A percentile compares a stretch with the other conserved stretches of the same genome.
Evolutionary conservation across 2,113 vertebrate genomes (phyloP).

Genomic region (Sporophila hypoxantha): DNA sequence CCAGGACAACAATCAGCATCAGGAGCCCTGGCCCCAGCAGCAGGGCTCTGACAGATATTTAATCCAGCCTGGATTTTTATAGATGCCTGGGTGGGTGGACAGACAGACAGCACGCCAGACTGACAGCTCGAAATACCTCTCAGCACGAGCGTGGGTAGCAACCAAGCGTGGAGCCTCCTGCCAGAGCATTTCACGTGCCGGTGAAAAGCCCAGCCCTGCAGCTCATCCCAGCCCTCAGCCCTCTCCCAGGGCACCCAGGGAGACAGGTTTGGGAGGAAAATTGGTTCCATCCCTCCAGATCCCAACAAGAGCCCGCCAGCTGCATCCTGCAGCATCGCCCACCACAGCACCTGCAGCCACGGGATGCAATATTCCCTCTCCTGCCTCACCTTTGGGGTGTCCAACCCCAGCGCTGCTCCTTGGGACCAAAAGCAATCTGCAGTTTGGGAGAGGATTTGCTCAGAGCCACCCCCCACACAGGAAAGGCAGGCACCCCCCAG

Average conservation of each 20-base stretch:
- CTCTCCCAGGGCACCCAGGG: not conserved
- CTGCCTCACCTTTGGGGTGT: not conserved
- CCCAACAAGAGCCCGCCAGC: not conserved
- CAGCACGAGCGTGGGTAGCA: not conserved
- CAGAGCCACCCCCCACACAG: accelerated
- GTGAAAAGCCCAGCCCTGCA: not conserved
- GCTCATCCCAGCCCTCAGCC: not conserved
- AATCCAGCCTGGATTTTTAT: not conserved
- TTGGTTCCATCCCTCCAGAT: not conserved
- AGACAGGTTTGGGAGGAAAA: not conserved
- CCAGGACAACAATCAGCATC: not conserved
- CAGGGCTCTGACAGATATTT: not conserved
- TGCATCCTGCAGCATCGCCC: not conserved
- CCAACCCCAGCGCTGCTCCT: not conserved
- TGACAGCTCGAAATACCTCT: constrained; percentile 40
- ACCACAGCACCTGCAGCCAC: not conserved
- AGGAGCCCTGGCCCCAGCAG: not conserved
- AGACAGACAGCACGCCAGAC: constrained; percentile 45
- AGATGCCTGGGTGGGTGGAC: constrained; percentile 9
- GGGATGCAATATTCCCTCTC: not conserved
- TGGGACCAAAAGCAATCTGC: not conserved
- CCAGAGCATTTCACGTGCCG: not conserved
- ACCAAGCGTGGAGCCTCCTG: not conserved
- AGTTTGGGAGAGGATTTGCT: not conserved
- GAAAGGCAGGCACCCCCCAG: not conserved